phyloP scores from a whole-genome alignment of 2,113 vertebrate genomes.

The Calyptommatus sinebrachiatus region DNA sequence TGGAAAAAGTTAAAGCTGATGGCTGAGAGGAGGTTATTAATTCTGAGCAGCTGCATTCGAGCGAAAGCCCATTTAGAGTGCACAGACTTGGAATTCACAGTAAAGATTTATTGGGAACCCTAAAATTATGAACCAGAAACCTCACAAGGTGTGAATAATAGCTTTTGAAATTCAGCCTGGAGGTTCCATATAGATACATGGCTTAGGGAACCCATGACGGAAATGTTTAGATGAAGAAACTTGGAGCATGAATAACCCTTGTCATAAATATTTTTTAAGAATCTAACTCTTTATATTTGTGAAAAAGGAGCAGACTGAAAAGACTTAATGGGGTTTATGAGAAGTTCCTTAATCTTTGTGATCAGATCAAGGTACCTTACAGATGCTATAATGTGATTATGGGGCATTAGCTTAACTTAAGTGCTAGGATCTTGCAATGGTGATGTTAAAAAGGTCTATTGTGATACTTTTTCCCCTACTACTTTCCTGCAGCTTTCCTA shows the following conservation, averaged over 20 bases:
- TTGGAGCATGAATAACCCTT: neutral
- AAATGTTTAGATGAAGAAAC: slow-evolving; percentile 5
- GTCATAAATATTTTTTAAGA: neutral
- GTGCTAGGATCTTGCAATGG: too few species aligned
- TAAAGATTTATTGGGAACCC: neutral
- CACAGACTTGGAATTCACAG: neutral
- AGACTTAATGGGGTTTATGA: slow-evolving; percentile 21
- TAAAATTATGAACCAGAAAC: slow-evolving; percentile 14
- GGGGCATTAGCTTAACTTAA: too few species aligned
- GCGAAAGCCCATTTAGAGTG: slow-evolving; percentile 15
- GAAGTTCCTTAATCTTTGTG: neutral
- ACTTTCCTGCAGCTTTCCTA: too few species aligned
- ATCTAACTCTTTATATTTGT: neutral
- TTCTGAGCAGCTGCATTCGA: neutral
- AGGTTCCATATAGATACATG: neutral
- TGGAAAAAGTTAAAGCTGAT: neutral
- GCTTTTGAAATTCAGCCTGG: slow-evolving; percentile 26
- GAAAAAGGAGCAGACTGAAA: neutral
- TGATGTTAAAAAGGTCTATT: too few species aligned
- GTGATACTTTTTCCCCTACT: too few species aligned
- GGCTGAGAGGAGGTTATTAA: slow-evolving; percentile 5
- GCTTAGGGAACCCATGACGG: neutral
- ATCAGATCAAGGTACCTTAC: neutral
- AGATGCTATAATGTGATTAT: too few species aligned
- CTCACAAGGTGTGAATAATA: slow-evolving; percentile 2